These are phyloP conservation scores for Aurelia sp. DNA, from an alignment of 30 jellyfish, hydroid and myxozoan genomes.

Conservation along the genomic window DNA sequence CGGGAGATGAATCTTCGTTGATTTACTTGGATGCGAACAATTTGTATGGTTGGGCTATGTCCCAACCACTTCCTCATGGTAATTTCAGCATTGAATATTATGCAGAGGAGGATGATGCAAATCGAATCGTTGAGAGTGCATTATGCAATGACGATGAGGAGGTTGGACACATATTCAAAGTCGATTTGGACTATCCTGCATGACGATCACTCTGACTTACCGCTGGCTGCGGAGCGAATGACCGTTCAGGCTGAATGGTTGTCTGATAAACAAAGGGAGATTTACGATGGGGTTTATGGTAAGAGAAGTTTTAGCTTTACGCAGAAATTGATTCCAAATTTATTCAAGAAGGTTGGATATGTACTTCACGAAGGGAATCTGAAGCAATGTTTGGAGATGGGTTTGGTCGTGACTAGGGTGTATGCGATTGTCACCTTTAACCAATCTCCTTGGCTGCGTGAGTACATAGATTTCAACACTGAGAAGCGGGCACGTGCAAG, in stretches of 20 bases:
- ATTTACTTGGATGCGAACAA: not conserved
- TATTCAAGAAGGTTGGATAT: not conserved
- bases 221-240: constrained; percentile 2
- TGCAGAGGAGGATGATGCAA: not conserved
- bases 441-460: constrained; percentile 8
- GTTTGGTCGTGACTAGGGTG: constrained; percentile 7
- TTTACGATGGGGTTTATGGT: not conserved
- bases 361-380: constrained; percentile 8
- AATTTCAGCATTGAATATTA: not conserved
- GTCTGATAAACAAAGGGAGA: not conserved
- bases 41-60: not conserved
- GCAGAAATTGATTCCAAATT: not conserved
- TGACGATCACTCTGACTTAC: not conserved
- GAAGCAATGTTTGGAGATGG: not conserved
- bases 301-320: not conserved
- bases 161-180: constrained; percentile 19
- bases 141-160: not conserved
- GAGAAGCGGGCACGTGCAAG: constrained; percentile 7
- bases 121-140: not conserved
- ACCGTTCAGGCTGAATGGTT: not conserved
- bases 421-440: constrained; percentile 20
- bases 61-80: not conserved
- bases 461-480: not conserved
- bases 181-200: constrained; percentile 22
- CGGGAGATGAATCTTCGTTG: not conserved